Base-by-base conservation (phyloP, 2,888 invertebrate species). In the Xanthia togata region DNA sequence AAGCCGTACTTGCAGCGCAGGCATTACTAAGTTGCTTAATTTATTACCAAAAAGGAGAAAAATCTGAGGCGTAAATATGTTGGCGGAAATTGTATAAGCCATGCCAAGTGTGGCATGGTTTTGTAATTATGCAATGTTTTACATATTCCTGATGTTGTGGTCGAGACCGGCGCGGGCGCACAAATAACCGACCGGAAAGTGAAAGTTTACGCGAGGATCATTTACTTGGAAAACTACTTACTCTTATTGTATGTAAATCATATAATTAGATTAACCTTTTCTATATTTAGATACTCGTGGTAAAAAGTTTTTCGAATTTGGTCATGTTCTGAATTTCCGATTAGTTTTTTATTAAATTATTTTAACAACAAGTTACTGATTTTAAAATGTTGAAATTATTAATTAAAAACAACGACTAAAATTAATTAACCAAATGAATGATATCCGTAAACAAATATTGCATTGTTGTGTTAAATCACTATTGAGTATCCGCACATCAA, bases 201-300 rank as follows among this genome's bases (percentile, higher is more conserved):
- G 89, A 90, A 90, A 90, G 89, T 87, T 87, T 85, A 80, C 81
- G 76, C 70, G 85, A 84, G 81, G 81, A 85, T 85, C 70, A 76
- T 81, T 76, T 82, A 76, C 83, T 84, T 77, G 65, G 78, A 73
- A 83, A 83, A 82, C 69, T 76, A 44, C 69, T 67, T 79, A 80
- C 65, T 76, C 70, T 79, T 63, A 70, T 76, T 76, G 53, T 72
- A 73, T 74, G 78, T 23, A 44, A 83, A 78, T 74, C 44, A 9
- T 50, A 23, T 50, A 9, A 50, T 50, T 23, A 50, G 8, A 50
- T 50, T 8, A 23, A 23, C 23, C 23, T 23, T 23, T 50, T 23
- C 8, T 50, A 23, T 23, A 23, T 50, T 50, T 9, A 50, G 23
- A 50, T 8, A 50, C 9, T 23, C 8, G 23, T 50, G 3, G 23